phyloP scores from a whole-genome alignment of 2,888 invertebrate species.

The Himalopsyche kuldschensis region DNA sequence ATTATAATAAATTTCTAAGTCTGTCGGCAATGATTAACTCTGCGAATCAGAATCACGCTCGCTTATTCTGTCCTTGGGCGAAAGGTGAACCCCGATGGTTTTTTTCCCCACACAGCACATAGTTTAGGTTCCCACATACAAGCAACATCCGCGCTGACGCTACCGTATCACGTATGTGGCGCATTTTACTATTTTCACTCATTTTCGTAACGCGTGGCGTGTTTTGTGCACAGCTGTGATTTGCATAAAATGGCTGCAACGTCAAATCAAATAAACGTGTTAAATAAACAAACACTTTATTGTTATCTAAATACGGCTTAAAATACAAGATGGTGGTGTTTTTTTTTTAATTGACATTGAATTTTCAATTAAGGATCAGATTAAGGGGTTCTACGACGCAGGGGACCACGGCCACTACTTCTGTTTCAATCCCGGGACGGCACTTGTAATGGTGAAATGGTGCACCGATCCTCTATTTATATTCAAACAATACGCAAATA shows the following conservation, averaged over 20 bases:
- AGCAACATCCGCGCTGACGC: neutral
- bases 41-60: neutral
- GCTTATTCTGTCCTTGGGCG: neutral
- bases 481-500: too few relatives aligned
- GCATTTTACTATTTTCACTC: slow-evolving; percentile 16
- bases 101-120: neutral
- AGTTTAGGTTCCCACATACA: neutral
- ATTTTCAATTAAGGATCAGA: too few relatives aligned
- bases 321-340: too few relatives aligned
- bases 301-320: too few relatives aligned
- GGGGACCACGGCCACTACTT: too few relatives aligned
- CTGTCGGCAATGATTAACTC: neutral
- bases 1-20: neutral
- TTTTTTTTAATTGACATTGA: too few relatives aligned
- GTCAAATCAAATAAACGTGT: neutral
- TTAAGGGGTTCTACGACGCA: too few relatives aligned
- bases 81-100: neutral
- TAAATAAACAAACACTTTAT: too few relatives aligned
- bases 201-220: slow-evolving; percentile 30
- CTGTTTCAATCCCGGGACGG: too few relatives aligned
- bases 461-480: too few relatives aligned
- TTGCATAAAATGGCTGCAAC: slow-evolving; percentile 22
- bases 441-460: too few relatives aligned
- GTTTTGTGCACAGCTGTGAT: neutral
- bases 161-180: neutral